Base-by-base conservation (phyloP, 2,113 vertebrate genomes). In the Centropus bengalensis region DNA sequence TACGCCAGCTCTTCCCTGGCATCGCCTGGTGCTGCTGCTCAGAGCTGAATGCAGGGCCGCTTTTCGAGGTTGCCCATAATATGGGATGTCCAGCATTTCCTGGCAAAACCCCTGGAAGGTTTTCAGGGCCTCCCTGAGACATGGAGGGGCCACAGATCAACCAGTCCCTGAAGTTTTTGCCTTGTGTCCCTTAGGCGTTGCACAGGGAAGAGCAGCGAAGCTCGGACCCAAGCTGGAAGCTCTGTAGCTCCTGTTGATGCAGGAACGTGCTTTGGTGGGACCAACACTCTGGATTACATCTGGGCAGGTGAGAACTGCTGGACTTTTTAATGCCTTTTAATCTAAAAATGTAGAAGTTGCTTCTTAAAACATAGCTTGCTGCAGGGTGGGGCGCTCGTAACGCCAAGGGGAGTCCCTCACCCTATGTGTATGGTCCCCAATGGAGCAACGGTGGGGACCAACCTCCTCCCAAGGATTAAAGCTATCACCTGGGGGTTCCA, bases 101-200 rank as follows among this genome's bases (percentile, higher is more conserved):
- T 77, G 30, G 17, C 2, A 36, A 73, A 32, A 3, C 8, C 40
- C 30, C 38, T 23, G 12, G n/a, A 47, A 58, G 23, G 16, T 19
- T 56, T 28, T 33, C 66, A 82, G 52, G 5, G 6, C 27, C 40
- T 74, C 52, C 3, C 1, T 22, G 23, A 5, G 24, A n/a, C 15
- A 5, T 22, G 62, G 26, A 44, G 16, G 20, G 8, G 1, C 26
- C 40, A 45, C 33, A 47, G 5, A 14, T 13, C 47, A 38, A 21
- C 4, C 0, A 0, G 0, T 8, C 5, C 56, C 66, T 28, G 6
- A 11, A 9, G 6, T 24, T 16, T 28, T 30, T 42, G 2, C 28
- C 49, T 38, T 16, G 1, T 28, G 26, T 38, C 62, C 70, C 49
- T 26, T 36, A 27, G 56, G 7, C 27, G 12, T 2, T 19, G 32